phyloP scores from a whole-genome alignment of 2,113 vertebrate species.

The Brachionichthys hirsutus region DNA sequence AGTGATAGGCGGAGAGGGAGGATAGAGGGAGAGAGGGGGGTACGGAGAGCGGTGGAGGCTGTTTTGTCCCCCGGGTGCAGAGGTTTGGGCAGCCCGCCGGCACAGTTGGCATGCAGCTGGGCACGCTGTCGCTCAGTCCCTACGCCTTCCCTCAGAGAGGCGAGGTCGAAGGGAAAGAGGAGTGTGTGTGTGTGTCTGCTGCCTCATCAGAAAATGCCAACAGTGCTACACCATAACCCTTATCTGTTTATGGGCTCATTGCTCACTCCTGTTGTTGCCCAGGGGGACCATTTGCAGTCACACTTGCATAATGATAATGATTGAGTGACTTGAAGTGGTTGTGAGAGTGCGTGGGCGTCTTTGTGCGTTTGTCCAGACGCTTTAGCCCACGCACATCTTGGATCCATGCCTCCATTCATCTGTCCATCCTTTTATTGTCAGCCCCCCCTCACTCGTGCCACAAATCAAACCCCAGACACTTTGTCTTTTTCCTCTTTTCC shows the following conservation, averaged over 20 bases:
- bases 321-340: slow-evolving; percentile 63
- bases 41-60: slow-evolving; percentile 54
- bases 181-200: slow-evolving; percentile 29
- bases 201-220: slow-evolving; percentile 70
- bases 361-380: neutral
- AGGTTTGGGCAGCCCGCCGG: slow-evolving; percentile 68
- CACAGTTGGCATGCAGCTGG: slow-evolving; percentile 79
- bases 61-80: slow-evolving; percentile 64
- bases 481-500: neutral
- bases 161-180: slow-evolving; percentile 69
- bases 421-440: slow-evolving; percentile 23
- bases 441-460: slow-evolving; percentile 2
- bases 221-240: slow-evolving; percentile 44
- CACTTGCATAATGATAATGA: slow-evolving; percentile 76
- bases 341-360: slow-evolving; percentile 21
- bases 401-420: slow-evolving; percentile 20
- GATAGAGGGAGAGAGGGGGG: slow-evolving; percentile 28
- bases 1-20: slow-evolving; percentile 46
- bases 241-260: slow-evolving; percentile 70
- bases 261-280: slow-evolving; percentile 63
- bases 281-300: slow-evolving; percentile 70
- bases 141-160: slow-evolving; percentile 64
- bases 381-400: slow-evolving; percentile 24
- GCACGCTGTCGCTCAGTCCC: slow-evolving; percentile 69
- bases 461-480: slow-evolving; percentile 4